Evolutionary conservation across 1,140 invertebrate genomes (phyloP), one percentile per base, ranked within the genome.

Genomic region (Diachasmimorpha longicaudata): DNA sequence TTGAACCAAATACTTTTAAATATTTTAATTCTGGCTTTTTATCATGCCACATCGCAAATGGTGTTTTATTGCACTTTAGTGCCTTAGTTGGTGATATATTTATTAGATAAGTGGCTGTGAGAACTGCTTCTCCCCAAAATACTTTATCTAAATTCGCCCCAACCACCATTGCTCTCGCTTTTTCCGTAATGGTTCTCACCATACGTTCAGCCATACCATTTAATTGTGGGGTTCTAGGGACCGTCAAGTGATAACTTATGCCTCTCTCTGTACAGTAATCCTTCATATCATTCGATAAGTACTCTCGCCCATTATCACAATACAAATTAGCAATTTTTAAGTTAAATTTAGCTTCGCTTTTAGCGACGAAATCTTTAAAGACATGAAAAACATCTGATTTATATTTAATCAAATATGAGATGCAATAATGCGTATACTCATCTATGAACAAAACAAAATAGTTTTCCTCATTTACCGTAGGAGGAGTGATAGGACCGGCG

Each of bases 121-220:
- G 73, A 25, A 89, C 78, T 58, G 88, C 84, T 77, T 90, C 82
- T 46, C 83, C 84, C 87, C 86, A 89, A 70, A 85, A 16, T 85
- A 70, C n/a, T n/a, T n/a, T n/a, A n/a, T n/a, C n/a, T n/a, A n/a
- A n/a, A n/a, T n/a, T n/a, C n/a, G n/a, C n/a, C 74, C 79, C 82
- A 19, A 37, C 72, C 75, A 91, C 31, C 81, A 89, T 85, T 16
- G 83, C 52, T 63, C 86, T 79, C 48, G 86, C 84, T 71, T 84
- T 89, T 83, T 89, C 87, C 10, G 83, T 87, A 23, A 90, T 82
- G 21, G 87, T 88, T 44, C 85, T 77, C 73, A 86, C 87, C 80
- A 89, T 87, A 39, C 89, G 78, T 76, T 91, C 90, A 16, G 89
- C 79, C 1, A 90, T 84, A 77, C 89, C 87, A 86, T 91, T 91